phyloP scores from a whole-genome alignment of 2,888 invertebrate species.

The Limulus polyphemus region DNA sequence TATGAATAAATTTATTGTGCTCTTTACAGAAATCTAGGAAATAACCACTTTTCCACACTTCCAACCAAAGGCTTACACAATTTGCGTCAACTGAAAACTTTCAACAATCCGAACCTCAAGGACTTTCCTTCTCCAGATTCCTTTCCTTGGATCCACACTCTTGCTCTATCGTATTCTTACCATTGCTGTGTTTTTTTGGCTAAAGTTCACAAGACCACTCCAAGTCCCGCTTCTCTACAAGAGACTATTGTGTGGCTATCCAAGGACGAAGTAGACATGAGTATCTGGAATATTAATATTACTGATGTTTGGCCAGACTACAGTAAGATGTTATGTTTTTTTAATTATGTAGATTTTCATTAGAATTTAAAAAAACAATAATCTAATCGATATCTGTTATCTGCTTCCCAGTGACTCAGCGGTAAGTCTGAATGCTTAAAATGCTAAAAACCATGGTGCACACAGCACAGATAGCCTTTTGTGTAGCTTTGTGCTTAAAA shows the following conservation, averaged over 20 bases:
- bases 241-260: conserved; percentile 26
- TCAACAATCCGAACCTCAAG: conserved; percentile 73
- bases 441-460: no score
- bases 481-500: no score
- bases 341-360: no score
- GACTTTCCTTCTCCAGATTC: conserved; percentile 76
- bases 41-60: conserved; percentile 69
- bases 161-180: conserved; percentile 84
- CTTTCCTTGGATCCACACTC: conserved; percentile 71
- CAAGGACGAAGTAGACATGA: conserved; percentile 23
- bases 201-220: conserved; percentile 8
- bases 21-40: conserved; percentile 63
- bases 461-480: no score
- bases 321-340: conserved; percentile 3
- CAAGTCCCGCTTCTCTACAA: conserved; percentile 16
- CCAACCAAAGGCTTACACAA: conserved; percentile 68
- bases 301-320: conserved; percentile 60
- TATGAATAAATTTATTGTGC: no score
- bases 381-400: no score
- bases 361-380: no score
- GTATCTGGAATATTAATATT: conserved; percentile 38
- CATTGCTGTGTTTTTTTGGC: conserved; percentile 86
- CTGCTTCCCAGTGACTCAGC: no score
- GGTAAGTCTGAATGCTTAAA: no score
- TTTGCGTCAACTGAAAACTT: conserved; percentile 72